Evolutionary conservation across 2,797 vertebrate genomes (phyloP).

Genomic region (Pantherophis alleghaniensis): DNA sequence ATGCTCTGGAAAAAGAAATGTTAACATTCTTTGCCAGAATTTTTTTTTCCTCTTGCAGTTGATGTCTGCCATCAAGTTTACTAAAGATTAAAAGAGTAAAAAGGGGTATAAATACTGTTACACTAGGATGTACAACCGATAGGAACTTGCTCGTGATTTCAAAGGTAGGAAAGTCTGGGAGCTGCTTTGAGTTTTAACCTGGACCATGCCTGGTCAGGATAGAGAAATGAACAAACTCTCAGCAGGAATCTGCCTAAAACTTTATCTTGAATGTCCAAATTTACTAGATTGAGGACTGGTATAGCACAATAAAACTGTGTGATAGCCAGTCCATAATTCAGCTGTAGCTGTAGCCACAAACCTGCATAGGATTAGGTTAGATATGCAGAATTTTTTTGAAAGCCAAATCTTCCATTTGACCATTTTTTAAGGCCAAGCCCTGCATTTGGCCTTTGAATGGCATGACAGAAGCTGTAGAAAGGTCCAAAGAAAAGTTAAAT

Average conservation of each 20-base stretch:
- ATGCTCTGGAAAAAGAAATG: conserved; percentile 37
- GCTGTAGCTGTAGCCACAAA: neutral
- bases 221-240: neutral
- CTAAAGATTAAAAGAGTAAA: conserved; percentile 38
- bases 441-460: neutral
- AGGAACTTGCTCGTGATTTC: conserved; percentile 23
- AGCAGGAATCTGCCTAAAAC: neutral
- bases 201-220: neutral
- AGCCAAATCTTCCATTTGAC: neutral
- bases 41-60: conserved; percentile 10
- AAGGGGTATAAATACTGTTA: conserved; percentile 25
- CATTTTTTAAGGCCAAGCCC: neutral
- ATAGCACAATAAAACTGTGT: neutral
- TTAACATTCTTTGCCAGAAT: neutral
- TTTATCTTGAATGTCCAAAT: neutral
- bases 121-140: conserved; percentile 1
- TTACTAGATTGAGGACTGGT: neutral
- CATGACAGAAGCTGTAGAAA: neutral
- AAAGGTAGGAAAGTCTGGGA: neutral
- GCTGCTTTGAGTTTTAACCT: conserved; percentile 1
- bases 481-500: neutral
- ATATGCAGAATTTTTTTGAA: neutral
- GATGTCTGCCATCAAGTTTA: conserved; percentile 8
- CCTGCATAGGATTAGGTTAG: neutral
- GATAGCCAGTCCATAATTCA: neutral